Evolutionary conservation across 2,888 invertebrate species (phyloP).

Genomic region (Leptopilina syphax): DNA sequence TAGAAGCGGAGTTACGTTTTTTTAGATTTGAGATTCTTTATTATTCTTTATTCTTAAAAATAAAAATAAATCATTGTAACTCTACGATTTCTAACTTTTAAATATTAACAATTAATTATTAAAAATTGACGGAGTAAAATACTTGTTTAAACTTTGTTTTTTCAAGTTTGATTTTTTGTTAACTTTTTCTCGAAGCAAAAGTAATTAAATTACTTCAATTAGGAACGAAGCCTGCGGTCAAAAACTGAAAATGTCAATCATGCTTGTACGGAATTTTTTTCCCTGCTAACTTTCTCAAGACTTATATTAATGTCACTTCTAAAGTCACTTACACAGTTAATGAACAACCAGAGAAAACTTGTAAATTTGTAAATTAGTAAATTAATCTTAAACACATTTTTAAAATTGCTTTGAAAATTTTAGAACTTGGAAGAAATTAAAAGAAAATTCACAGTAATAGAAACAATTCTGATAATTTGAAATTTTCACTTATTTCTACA

Average conservation of each 20-base stretch:
- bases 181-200: not conserved
- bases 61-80: no score
- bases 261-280: not conserved
- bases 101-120: not conserved
- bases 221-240: constrained; percentile 18
- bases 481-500: no score
- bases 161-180: not conserved
- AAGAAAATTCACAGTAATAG: no score
- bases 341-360: constrained; percentile 12
- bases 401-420: not conserved
- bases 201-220: not conserved
- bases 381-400: no score
- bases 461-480: no score
- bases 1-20: no score
- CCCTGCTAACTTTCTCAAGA: not conserved
- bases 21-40: no score
- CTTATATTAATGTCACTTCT: constrained; percentile 19
- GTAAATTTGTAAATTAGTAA: not conserved
- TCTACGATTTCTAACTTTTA: not conserved
- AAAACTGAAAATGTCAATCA: constrained; percentile 13
- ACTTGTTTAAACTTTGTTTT: not conserved
- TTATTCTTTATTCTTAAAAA: no score
- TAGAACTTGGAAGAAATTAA: no score
- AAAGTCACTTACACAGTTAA: not conserved
- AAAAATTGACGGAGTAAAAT: not conserved